phyloP scores from a whole-genome alignment of 2,113 vertebrate species.

The Panurus biarmicus region DNA sequence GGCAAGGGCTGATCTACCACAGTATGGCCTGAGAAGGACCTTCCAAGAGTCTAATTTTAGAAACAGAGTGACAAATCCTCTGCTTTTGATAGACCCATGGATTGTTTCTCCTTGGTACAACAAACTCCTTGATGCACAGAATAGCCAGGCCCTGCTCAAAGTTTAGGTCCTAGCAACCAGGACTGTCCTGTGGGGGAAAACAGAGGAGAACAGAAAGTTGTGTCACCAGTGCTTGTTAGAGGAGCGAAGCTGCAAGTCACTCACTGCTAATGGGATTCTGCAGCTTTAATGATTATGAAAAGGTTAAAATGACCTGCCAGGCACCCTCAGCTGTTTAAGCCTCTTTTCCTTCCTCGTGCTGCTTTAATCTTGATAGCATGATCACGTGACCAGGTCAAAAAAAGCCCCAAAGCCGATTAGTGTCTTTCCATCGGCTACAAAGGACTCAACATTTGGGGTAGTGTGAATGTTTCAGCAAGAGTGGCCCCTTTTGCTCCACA shows the following conservation, averaged over 20 bases:
- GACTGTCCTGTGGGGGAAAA: not conserved
- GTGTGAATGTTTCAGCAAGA: not conserved
- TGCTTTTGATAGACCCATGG: not conserved
- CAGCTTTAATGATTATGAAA: slow-evolving; percentile 64
- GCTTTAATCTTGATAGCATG: slow-evolving; percentile 78
- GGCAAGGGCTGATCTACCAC: not conserved
- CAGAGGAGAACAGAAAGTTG: not conserved
- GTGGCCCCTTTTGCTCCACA: not conserved
- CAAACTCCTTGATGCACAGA: not conserved
- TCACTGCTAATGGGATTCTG: slow-evolving; percentile 54
- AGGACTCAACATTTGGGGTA: not conserved
- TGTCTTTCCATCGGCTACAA: not conserved
- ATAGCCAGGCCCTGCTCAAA: fast-evolving
- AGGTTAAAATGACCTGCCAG: slow-evolving; percentile 70
- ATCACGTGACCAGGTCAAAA: slow-evolving; percentile 71
- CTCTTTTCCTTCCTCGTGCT: slow-evolving; percentile 80
- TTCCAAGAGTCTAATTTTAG: slow-evolving; percentile 44
- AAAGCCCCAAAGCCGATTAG: slow-evolving; percentile 80
- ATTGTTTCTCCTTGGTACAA: not conserved
- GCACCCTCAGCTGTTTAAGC: slow-evolving; percentile 72
- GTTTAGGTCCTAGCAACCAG: not conserved
- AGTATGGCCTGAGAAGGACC: not conserved
- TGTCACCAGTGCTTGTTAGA: fast-evolving
- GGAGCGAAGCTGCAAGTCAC: not conserved
- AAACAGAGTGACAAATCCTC: not conserved